Conservation (phyloP, 2,797 vertebrate species). For the Falco berigora region DNA sequence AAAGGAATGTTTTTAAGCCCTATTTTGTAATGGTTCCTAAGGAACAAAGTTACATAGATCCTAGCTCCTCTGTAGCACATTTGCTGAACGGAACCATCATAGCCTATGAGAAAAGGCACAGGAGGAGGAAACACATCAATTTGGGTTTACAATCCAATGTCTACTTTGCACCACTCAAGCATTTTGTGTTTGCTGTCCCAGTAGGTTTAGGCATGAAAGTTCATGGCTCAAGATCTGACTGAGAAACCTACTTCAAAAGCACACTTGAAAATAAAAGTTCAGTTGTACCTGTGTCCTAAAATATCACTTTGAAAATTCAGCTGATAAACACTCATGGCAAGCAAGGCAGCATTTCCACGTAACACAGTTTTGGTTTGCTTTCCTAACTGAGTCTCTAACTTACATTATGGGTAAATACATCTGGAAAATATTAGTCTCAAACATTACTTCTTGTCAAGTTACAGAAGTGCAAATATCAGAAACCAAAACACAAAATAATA, state of each 20-base stretch:
- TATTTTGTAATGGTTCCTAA: conserved; percentile 30
- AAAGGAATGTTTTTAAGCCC: conserved; percentile 25
- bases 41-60: background rate
- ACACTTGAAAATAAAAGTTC: background rate
- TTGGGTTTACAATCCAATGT: background rate
- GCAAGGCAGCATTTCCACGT: background rate
- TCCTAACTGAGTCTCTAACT: background rate
- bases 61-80: background rate
- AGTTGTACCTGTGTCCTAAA: background rate
- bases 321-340: background rate
- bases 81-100: background rate
- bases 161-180: background rate
- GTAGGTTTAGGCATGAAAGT: background rate
- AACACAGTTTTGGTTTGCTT: background rate
- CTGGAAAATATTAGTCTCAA: conserved; percentile 5
- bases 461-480: background rate
- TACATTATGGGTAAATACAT: background rate
- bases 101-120: background rate
- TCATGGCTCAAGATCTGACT: background rate
- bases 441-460: background rate
- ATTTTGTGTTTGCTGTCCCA: background rate
- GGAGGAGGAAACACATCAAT: background rate
- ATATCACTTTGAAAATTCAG: background rate
- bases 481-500: background rate
- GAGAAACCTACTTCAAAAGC: background rate